Conservation (phyloP, 2,888 invertebrate genomes). For the Ormyrus pomaceus region DNA sequence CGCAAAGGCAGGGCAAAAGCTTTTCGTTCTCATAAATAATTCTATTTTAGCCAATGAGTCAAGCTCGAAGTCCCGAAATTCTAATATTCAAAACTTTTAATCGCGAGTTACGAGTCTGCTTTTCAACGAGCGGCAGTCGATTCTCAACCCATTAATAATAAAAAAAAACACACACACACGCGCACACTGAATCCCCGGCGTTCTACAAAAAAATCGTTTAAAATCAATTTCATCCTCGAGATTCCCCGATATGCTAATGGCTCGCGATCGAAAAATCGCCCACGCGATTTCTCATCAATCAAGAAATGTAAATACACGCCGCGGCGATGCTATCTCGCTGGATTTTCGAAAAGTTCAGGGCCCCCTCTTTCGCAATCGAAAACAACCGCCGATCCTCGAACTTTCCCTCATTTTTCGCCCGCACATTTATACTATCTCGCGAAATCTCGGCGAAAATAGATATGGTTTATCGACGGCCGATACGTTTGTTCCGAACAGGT, state of each 20-base stretch:
- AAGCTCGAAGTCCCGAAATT: background rate
- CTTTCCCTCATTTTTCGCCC: too few relatives aligned
- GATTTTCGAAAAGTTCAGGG: constrained; percentile 9
- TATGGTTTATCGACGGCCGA: constrained; percentile 43
- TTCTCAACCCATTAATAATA: background rate
- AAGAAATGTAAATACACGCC: constrained; percentile 16
- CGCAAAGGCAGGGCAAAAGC: too few relatives aligned
- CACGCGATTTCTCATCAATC: constrained; percentile 30
- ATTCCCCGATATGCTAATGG: constrained; percentile 4
- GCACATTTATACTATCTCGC: too few relatives aligned
- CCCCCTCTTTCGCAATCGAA: constrained; percentile 5
- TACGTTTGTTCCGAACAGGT: constrained; percentile 34
- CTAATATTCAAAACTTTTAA: background rate
- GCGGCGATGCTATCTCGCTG: background rate
- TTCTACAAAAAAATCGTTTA: constrained; percentile 12
- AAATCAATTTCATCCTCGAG: constrained; percentile 11
- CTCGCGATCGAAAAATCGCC: background rate
- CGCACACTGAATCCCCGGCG: background rate
- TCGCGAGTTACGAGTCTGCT: background rate
- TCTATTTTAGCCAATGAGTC: background rate
- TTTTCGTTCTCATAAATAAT: too few relatives aligned
- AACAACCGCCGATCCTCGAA: constrained; percentile 7
- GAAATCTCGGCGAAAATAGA: constrained; percentile 21
- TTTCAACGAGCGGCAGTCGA: background rate
- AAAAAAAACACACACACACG: too few relatives aligned